A percentile compares a stretch with the other conserved stretches of the same genome.
These are phyloP conservation scores for Amphiura filiformis DNA, from an alignment of 35 echinoderm and acorn worm species.

Conservation along the genomic window DNA sequence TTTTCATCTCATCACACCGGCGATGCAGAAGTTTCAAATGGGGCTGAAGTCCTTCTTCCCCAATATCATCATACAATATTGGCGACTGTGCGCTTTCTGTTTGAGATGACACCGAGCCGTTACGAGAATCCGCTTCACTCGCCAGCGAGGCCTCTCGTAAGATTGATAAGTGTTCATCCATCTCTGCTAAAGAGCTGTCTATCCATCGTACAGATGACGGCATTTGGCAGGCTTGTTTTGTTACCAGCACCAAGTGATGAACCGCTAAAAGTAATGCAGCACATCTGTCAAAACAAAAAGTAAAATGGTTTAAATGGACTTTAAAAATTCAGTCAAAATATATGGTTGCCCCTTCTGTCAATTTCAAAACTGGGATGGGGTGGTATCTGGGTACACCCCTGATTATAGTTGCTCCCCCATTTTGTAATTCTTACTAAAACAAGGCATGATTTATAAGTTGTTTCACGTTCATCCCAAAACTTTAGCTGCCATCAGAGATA, in stretches of 20 bases:
- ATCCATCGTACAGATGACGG: conserved; percentile 76
- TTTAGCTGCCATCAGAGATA: too few species aligned
- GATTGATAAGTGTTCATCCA: conserved; percentile 85
- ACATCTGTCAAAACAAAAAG: conserved; percentile 35
- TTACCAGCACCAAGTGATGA: conserved; percentile 72
- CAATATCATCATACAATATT: conserved; percentile 1
- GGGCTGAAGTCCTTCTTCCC: neutral
- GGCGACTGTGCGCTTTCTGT: conserved; percentile 23
- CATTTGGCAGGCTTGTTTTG: conserved; percentile 80
- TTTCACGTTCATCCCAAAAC: too few species aligned
- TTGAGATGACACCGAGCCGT: conserved; percentile 3
- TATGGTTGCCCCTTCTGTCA: neutral
- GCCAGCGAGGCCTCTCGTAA: conserved; percentile 3
- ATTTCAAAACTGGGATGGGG: too few species aligned
- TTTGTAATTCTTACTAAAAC: too few species aligned
- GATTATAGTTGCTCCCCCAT: too few species aligned
- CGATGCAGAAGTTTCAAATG: neutral
- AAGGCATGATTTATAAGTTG: too few species aligned
- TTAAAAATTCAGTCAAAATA: neutral
- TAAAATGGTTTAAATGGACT: neutral
- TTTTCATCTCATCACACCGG: neutral
- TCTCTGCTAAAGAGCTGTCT: conserved; percentile 70
- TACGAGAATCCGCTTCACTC: neutral
- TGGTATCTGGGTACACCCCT: too few species aligned
- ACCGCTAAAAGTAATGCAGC: conserved; percentile 79